A percentile compares a stretch with the other conserved stretches of the same genome.
Conservation (phyloP, 2,888 invertebrate species). For the Copidosoma aretas region DNA sequence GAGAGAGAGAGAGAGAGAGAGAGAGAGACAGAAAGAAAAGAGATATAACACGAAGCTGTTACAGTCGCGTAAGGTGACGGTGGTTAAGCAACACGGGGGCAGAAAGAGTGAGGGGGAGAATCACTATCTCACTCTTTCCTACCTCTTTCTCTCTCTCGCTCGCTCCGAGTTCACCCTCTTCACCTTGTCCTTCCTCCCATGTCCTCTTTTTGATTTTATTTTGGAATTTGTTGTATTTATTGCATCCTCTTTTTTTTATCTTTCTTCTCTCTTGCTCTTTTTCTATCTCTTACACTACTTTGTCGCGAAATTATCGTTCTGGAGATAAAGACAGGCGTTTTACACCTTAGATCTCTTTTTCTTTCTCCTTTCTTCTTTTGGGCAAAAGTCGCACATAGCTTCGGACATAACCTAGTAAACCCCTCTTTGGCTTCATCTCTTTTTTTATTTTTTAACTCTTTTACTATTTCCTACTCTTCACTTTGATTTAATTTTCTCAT, state of each 20-base stretch:
- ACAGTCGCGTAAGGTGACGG: slow-evolving; percentile 50
- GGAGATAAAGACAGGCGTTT: slow-evolving; percentile 38
- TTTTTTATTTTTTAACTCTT: neutral
- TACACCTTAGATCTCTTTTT: slow-evolving; percentile 32
- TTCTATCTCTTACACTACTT: slow-evolving; percentile 21
- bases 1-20: slow-evolving; percentile 30
- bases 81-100: slow-evolving; percentile 13
- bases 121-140: slow-evolving; percentile 19
- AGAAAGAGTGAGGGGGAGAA: slow-evolving; percentile 29
- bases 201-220: no score
- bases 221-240: no score
- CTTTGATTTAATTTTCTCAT: slow-evolving; percentile 18
- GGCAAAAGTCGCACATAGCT: slow-evolving; percentile 23
- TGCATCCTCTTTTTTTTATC: no score
- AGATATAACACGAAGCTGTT: slow-evolving; percentile 56
- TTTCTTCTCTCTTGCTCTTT: slow-evolving; percentile 30
- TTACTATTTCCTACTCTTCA: slow-evolving; percentile 2
- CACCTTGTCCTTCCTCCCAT: no score
- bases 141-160: slow-evolving; percentile 22
- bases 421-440: neutral
- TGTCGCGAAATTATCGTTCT: slow-evolving; percentile 39
- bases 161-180: no score
- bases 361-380: neutral
- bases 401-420: slow-evolving; percentile 10
- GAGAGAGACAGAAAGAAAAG: slow-evolving; percentile 52